Evolutionary conservation across 2,113 vertebrate species (phyloP).

Genomic region (Azemiops feae): DNA sequence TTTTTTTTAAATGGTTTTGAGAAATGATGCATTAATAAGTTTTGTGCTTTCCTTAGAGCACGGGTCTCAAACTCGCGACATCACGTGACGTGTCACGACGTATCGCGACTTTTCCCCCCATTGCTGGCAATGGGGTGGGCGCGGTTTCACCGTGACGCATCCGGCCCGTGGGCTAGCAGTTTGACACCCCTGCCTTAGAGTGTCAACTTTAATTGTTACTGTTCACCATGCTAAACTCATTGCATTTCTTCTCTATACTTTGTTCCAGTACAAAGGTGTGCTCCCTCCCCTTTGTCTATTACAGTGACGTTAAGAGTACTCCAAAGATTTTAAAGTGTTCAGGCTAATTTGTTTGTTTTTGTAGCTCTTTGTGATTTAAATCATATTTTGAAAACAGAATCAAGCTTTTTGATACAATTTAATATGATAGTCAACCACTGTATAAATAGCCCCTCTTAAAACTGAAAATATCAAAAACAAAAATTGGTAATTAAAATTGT

Average conservation of each 20-base stretch:
- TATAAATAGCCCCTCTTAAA: background rate
- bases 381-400: background rate
- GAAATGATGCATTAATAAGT: background rate
- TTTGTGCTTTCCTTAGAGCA: background rate
- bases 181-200: background rate
- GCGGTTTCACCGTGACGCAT: too few relatives aligned
- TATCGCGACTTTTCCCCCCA: too few relatives aligned
- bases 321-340: background rate
- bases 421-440: background rate
- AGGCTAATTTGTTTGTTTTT: background rate
- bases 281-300: background rate
- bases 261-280: background rate
- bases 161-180: too few relatives aligned
- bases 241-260: background rate
- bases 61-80: too few relatives aligned
- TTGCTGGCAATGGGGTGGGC: too few relatives aligned
- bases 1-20: background rate
- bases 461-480: background rate
- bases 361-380: background rate
- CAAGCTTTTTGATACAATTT: background rate
- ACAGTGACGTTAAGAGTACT: background rate
- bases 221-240: background rate
- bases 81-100: too few relatives aligned
- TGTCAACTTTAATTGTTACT: background rate
- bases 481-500: background rate